Evolutionary conservation across 2,888 invertebrate genomes (phyloP).

Genomic region (Nezara viridula): DNA sequence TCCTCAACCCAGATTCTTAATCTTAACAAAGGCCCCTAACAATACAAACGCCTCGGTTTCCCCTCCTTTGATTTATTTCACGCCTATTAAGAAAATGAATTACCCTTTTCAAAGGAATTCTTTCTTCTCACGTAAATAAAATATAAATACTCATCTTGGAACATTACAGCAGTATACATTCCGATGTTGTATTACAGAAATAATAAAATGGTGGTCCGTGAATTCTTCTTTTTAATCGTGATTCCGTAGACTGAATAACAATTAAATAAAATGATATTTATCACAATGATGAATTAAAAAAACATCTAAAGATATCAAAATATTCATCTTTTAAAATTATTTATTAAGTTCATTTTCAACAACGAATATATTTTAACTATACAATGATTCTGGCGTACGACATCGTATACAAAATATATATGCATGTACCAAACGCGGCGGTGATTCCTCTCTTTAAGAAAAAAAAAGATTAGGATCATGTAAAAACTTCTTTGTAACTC

Average conservation of each 20-base stretch:
- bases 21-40: slow-evolving; percentile 2
- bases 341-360: too few relatives aligned
- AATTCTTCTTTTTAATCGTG: background rate
- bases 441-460: too few relatives aligned
- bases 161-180: background rate
- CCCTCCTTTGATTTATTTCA: slow-evolving; percentile 3
- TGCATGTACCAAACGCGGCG: too few relatives aligned
- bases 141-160: background rate
- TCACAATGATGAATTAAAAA: background rate
- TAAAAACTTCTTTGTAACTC: too few relatives aligned
- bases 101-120: background rate
- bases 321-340: too few relatives aligned
- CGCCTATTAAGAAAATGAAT: slow-evolving; percentile 21
- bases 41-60: background rate
- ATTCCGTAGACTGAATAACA: background rate
- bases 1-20: background rate
- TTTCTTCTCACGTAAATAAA: slow-evolving; percentile 25
- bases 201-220: background rate
- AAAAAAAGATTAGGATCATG: too few relatives aligned
- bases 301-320: background rate
- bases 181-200: background rate
- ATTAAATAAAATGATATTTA: background rate
- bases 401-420: too few relatives aligned
- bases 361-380: too few relatives aligned
- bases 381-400: too few relatives aligned